Conservation (phyloP, 2,797 vertebrate species). For the Tiaroga cobitis region DNA sequence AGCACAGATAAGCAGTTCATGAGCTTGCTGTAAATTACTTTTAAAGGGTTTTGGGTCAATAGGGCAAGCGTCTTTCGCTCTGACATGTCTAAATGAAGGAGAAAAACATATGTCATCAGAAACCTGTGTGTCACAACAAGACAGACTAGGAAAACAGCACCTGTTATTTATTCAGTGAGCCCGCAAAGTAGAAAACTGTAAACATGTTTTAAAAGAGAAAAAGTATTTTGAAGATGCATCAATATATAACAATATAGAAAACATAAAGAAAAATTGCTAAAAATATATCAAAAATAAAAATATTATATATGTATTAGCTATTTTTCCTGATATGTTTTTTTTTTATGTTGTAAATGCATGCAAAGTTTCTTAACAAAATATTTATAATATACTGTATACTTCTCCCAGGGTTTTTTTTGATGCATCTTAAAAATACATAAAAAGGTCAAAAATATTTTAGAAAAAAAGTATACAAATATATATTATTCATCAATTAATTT, state of each 20-base stretch:
- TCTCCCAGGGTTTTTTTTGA: too few species aligned
- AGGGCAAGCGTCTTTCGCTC: slow-evolving; percentile 7
- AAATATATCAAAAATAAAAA: not conserved
- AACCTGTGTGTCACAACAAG: not conserved
- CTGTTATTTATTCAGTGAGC: slow-evolving; percentile 13
- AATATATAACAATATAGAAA: not conserved
- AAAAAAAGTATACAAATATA: too few species aligned
- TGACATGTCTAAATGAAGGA: slow-evolving; percentile 33
- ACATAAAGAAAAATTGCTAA: not conserved
- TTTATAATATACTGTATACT: too few species aligned
- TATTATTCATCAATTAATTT: too few species aligned
- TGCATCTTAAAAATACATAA: too few species aligned
- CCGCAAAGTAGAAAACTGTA: not conserved
- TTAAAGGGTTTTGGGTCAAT: slow-evolving; percentile 26
- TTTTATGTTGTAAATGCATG: not conserved
- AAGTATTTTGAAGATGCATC: not conserved
- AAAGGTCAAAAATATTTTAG: too few species aligned
- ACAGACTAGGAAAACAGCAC: not conserved
- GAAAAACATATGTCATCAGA: slow-evolving; percentile 31
- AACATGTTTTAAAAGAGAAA: not conserved
- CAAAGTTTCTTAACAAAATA: too few species aligned
- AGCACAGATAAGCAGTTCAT: slow-evolving; percentile 25
- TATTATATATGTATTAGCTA: not conserved
- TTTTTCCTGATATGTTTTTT: too few species aligned
- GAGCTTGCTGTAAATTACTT: slow-evolving; percentile 31